Evolutionary conservation across 2,888 invertebrate genomes (phyloP).

Genomic region (Ethmia dodecea): DNA sequence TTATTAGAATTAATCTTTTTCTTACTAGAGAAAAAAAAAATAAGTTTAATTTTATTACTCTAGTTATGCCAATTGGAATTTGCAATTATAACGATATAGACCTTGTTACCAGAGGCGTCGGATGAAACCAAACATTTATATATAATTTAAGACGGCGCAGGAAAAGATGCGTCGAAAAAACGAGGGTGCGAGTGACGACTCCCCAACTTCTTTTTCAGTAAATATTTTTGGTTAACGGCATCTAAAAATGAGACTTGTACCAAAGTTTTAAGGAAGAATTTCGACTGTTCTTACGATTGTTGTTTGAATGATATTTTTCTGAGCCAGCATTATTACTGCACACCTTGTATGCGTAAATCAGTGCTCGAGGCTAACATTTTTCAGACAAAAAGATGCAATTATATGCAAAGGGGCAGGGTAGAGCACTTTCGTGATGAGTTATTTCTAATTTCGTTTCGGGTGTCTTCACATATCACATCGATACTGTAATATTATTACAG

Average conservation of each 20-base stretch:
- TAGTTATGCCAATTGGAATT: too few relatives aligned
- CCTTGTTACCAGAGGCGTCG: conserved; percentile 57
- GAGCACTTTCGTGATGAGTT: conserved; percentile 46
- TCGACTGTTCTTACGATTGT: conserved; percentile 23
- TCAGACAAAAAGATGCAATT: conserved; percentile 74
- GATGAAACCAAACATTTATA: conserved; percentile 70
- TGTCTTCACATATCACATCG: too few relatives aligned
- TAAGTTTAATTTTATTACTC: too few relatives aligned
- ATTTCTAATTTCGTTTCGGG: conserved; percentile 33
- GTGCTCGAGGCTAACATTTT: conserved; percentile 67
- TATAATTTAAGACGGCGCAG: conserved; percentile 71
- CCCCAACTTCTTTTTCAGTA: conserved; percentile 71
- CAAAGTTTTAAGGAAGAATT: conserved; percentile 32
- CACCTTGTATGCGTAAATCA: conserved; percentile 78
- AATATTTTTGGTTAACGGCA: conserved; percentile 51
- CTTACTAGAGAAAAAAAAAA: too few relatives aligned
- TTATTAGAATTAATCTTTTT: neutral
- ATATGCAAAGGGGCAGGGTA: conserved; percentile 60
- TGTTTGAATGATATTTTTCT: conserved; percentile 63
- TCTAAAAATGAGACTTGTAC: conserved; percentile 41
- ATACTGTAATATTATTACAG: too few relatives aligned
- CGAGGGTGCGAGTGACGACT: conserved; percentile 57
- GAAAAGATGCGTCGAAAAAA: conserved; percentile 68
- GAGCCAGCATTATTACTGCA: conserved; percentile 72
- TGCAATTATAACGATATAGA: too few relatives aligned